Evolutionary conservation across 2,113 vertebrate species (phyloP).

Genomic region (Bostrychus sinensis): DNA sequence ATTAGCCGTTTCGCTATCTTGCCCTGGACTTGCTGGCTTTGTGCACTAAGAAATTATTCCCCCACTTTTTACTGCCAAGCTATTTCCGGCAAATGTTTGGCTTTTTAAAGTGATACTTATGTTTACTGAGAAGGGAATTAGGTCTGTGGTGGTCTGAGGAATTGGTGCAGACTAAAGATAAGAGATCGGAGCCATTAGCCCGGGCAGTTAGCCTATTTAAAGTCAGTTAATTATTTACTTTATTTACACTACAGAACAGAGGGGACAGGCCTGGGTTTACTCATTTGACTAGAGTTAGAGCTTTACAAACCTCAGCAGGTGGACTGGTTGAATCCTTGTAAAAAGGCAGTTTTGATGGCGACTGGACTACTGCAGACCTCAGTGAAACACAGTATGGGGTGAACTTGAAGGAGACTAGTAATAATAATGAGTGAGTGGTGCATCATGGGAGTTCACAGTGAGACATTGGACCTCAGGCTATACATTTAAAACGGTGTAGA

Average conservation of each 20-base stretch:
- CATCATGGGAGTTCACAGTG: conserved; percentile 51
- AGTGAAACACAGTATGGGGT: conserved; percentile 40
- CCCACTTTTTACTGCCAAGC: not conserved
- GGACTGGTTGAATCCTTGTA: conserved; percentile 4
- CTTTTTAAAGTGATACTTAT: conserved; percentile 24
- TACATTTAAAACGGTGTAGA: conserved; percentile 5
- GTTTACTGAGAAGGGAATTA: conserved; percentile 28
- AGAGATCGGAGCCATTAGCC: conserved; percentile 59
- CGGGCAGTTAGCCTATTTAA: conserved; percentile 63
- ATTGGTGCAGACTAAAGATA: conserved; percentile 67
- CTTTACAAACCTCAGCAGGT: conserved; percentile 6
- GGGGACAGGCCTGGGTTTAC: conserved; percentile 32
- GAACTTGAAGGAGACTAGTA: conserved; percentile 48
- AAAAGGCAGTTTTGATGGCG: conserved; percentile 21
- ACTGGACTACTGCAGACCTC: conserved; percentile 10
- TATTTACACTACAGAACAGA: conserved; percentile 63
- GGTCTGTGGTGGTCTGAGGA: conserved; percentile 35
- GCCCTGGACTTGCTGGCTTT: conserved; percentile 1
- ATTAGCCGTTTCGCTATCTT: conserved; percentile 11
- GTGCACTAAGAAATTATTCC: not conserved
- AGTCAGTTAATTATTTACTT: conserved; percentile 67
- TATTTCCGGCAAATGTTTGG: conserved; percentile 27
- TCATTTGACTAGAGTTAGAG: conserved; percentile 39
- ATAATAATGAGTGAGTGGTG: conserved; percentile 69
- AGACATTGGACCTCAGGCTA: conserved; percentile 29